Percentiles rank a stretch among this genome's conserved stretches.
Conservation (phyloP, 1,140 invertebrate species). For the Drosophila oshimai region DNA sequence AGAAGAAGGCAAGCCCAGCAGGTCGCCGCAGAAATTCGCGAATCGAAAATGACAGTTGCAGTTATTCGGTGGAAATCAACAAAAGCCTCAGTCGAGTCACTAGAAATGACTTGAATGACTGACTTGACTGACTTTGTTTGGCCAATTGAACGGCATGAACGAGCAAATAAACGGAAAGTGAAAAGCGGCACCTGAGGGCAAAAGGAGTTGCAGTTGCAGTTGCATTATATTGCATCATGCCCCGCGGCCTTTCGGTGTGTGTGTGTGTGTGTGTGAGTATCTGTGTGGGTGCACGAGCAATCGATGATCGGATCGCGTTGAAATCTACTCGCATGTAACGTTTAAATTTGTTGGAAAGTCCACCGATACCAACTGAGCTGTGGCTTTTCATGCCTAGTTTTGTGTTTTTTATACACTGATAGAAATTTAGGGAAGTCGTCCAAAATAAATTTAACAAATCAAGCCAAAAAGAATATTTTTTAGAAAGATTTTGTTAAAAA, state of each 20-base stretch:
- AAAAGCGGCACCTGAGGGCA: constrained; percentile 74
- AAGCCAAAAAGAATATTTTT: no score
- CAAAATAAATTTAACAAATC: not conserved
- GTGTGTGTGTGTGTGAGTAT: constrained; percentile 7
- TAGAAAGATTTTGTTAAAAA: no score
- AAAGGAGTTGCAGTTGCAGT: constrained; percentile 56
- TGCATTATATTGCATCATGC: constrained; percentile 49
- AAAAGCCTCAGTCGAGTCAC: constrained; percentile 48
- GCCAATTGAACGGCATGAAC: constrained; percentile 52
- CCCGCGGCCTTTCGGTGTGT: constrained; percentile 16
- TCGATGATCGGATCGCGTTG: constrained; percentile 73
- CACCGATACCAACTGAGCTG: constrained; percentile 6
- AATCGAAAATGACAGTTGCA: constrained; percentile 78
- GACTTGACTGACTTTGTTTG: constrained; percentile 55
- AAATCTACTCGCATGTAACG: constrained; percentile 79
- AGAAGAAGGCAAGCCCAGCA: constrained; percentile 71
- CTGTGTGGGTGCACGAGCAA: constrained; percentile 67
- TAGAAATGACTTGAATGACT: constrained; percentile 74
- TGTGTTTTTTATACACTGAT: constrained; percentile 16
- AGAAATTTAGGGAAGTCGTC: no score
- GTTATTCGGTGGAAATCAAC: constrained; percentile 69
- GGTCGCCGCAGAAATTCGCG: constrained; percentile 52
- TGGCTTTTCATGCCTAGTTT: constrained; percentile 53
- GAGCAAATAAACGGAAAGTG: constrained; percentile 47
- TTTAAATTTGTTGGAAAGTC: constrained; percentile 68